phyloP scores from a whole-genome alignment of 2,113 vertebrate genomes.

The Mustela lutreola region DNA sequence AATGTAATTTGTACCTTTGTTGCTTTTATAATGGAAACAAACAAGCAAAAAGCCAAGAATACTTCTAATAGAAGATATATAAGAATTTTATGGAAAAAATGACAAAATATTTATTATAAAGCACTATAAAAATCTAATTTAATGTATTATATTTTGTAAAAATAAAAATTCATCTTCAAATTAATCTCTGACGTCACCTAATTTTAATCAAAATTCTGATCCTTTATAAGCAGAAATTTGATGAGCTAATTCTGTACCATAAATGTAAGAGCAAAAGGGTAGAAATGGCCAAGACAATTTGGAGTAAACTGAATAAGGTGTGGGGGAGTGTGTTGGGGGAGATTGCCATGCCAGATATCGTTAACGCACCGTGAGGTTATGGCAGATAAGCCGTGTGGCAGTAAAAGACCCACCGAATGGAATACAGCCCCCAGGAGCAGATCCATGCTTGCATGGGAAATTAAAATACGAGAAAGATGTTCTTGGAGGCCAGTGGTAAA shows the following conservation, averaged over 20 bases:
- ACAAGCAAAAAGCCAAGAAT: neutral
- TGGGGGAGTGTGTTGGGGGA: neutral
- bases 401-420: neutral
- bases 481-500: neutral
- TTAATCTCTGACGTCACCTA: neutral
- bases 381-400: neutral
- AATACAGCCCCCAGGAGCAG: neutral
- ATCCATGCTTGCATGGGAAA: neutral
- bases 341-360: fast-evolving
- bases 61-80: neutral
- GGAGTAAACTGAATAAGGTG: neutral
- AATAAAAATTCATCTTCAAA: neutral
- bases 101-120: neutral
- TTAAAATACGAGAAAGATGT: neutral
- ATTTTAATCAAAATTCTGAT: neutral
- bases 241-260: neutral
- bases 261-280: neutral
- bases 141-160: neutral
- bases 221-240: neutral
- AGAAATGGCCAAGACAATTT: neutral
- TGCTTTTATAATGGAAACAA: neutral
- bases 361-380: too few relatives aligned
- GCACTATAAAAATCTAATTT: neutral
- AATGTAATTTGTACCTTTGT: neutral
- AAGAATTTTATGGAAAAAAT: neutral